These are phyloP conservation scores for Vultur gryphus DNA, from an alignment of 2,797 vertebrate species.

Conservation along the genomic window DNA sequence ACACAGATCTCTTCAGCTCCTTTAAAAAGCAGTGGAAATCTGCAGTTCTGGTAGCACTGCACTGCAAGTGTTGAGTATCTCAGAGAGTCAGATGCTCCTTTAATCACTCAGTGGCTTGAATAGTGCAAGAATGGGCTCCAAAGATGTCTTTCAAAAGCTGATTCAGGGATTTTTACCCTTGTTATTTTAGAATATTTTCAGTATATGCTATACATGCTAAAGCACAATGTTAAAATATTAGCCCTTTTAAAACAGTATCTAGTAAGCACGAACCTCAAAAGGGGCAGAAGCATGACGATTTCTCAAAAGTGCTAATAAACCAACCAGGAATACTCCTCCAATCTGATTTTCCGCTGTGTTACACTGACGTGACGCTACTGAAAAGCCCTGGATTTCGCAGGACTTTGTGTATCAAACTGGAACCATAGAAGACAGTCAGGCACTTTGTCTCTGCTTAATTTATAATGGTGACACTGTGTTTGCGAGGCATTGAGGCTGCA, in stretches of 20 bases:
- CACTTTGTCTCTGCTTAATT: constrained; percentile 18
- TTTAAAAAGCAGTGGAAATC: not conserved
- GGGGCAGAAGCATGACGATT: not conserved
- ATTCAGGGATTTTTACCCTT: not conserved
- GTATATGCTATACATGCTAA: not conserved
- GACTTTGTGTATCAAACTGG: not conserved
- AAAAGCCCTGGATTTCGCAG: not conserved
- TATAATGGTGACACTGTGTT: not conserved
- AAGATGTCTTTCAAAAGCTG: not conserved
- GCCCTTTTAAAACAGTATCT: not conserved
- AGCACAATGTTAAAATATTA: not conserved
- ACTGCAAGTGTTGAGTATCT: not conserved
- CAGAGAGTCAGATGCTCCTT: not conserved
- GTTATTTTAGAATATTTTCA: not conserved
- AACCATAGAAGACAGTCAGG: not conserved
- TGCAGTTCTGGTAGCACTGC: not conserved
- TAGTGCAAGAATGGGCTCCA: not conserved
- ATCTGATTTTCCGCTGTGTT: not conserved
- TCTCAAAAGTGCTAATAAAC: not conserved
- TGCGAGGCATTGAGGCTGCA: not conserved
- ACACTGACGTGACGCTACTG: not conserved
- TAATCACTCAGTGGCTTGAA: not conserved
- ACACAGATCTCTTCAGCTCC: not conserved
- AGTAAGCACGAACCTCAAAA: not conserved
- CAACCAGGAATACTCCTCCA: not conserved